A percentile compares a stretch with the other conserved stretches of the same genome.
These are phyloP conservation scores for Potamilus streckersoni DNA, from an alignment of 1,140 invertebrate species.

Conservation along the genomic window DNA sequence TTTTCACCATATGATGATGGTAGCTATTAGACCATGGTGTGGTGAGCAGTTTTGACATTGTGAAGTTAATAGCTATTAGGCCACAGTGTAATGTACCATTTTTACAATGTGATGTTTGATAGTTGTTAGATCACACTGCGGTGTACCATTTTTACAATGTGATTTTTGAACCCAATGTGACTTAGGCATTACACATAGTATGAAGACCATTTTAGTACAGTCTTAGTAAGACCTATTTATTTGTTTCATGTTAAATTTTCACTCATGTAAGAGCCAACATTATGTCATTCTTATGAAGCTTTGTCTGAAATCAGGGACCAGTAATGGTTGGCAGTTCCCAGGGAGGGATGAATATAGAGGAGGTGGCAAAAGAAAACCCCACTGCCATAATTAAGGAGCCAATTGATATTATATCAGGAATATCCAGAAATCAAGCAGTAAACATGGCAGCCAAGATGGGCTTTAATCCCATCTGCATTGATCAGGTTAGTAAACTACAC, in stretches of 20 bases:
- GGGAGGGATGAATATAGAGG: slow-evolving; percentile 90
- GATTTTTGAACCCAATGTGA: neutral
- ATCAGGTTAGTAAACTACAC: slow-evolving; percentile 70
- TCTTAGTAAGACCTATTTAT: neutral
- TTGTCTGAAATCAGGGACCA: slow-evolving; percentile 52
- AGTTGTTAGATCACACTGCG: neutral
- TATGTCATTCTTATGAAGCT: neutral
- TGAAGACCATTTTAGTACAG: neutral
- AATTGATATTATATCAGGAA: slow-evolving; percentile 85
- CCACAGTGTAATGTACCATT: too few species aligned
- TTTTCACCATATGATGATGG: too few species aligned
- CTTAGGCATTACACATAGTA: neutral
- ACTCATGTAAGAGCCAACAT: neutral
- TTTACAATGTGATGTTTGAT: too few species aligned
- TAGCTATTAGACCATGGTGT: too few species aligned
- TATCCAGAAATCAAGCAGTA: slow-evolving; percentile 82
- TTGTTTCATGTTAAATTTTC: neutral
- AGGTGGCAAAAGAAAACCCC: slow-evolving; percentile 92
- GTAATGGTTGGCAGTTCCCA: slow-evolving; percentile 65
- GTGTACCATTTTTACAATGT: neutral
- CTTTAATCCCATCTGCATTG: slow-evolving; percentile 80
- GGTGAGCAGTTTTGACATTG: too few species aligned
- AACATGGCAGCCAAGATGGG: slow-evolving; percentile 89
- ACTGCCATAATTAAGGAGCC: slow-evolving; percentile 82
- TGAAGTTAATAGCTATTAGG: too few species aligned